Base-by-base conservation (phyloP, 2,113 vertebrate genomes). In the Corydoras maculifer region DNA sequence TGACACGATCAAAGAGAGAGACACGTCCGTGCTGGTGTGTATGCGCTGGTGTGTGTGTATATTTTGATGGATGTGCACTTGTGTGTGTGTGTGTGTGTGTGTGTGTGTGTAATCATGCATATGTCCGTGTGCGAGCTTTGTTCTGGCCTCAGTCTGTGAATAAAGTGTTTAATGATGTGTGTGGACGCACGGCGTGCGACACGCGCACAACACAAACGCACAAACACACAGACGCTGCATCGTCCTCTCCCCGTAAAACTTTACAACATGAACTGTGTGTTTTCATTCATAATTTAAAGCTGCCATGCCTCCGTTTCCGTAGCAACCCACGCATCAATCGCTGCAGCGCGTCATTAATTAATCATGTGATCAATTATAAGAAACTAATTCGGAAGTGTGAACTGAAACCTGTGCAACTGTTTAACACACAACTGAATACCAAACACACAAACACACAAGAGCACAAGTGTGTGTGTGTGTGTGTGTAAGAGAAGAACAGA, bases 1-100 rank as follows among this genome's bases (percentile, higher is more conserved):
- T 88, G 84, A 82, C 79, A 87, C 82, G 82, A 85, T 85, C 81
- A 86, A 82, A 61, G 31, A 63, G 18, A 68, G 18, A 68, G 73
- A 67, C 65, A 67, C 51, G 70, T 69, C 62, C 29, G 50, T 72
- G 57, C 60, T 53, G 58, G 57, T 58, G 65, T 63, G 64, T 68
- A 31, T 72, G 63, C 62, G 62, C 48, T 30, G 54, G 67, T 58
- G 55, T 74, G 50, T 61, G 60, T 62, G 60, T 72, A 69, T 68
- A 50, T 53, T 43, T 71, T 53, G 71, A 69, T 65, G 60, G 68
- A 30, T 55, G 63, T 72, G 55, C n/a, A n/a, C 32, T 60, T 65
- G 31, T 60, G 49, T 60, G 43, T 68, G 30, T 58, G 55, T 43
- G 4, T 43, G 4, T 51, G 43, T 53, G 13, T 72, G 15, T 59